Evolutionary conservation across 1,140 invertebrate species (phyloP), one percentile per base, ranked within the genome.

Genomic region (Pemphigus obesinymphae): DNA sequence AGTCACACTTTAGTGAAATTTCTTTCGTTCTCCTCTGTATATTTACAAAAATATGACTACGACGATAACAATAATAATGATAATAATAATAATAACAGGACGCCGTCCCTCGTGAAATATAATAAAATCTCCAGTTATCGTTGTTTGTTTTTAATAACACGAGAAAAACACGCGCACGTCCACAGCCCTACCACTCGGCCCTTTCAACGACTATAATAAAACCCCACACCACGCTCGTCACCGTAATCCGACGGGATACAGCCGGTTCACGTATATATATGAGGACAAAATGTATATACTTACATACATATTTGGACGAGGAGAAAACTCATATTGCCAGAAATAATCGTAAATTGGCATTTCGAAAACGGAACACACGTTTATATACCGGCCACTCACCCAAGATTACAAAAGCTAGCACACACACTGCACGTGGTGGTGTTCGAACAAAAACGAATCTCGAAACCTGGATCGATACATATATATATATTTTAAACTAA

Each of bases 141-240:
- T 78, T 78, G 75, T 78, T 78, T 78, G 75, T 55, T 78, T 78
- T 58, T 78, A 78, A 78, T 78, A 78, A 55, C 75, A 37, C 48
- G 48, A 55, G n/a, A 78, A 26, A 55, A 78, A 55, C 40, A 55
- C 61, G 26, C 15, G 45, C 17, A 6, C 17, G 45, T 31, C 48
- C 17, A 76, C n/a, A n/a, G n/a, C n/a, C n/a, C n/a, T n/a, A n/a
- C 73, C 53, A 34, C 63, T 66, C 48, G 48, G 17, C 75, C 53
- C 75, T 75, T 70, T 70, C 68, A n/a, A 70, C n/a, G 53, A 34
- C 75, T 37, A 40, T 76, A 76, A 58, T 58, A 76, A 53, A 76
- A 76, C 48, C 29, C 11, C 48, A 37, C 45, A 26, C 37, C 66
- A 11, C 37, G 34, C 66, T n/a, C 63, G 61, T 34, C 61, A 23